Base-by-base conservation (phyloP, 2,113 vertebrate genomes). In the Meriones unguiculatus region DNA sequence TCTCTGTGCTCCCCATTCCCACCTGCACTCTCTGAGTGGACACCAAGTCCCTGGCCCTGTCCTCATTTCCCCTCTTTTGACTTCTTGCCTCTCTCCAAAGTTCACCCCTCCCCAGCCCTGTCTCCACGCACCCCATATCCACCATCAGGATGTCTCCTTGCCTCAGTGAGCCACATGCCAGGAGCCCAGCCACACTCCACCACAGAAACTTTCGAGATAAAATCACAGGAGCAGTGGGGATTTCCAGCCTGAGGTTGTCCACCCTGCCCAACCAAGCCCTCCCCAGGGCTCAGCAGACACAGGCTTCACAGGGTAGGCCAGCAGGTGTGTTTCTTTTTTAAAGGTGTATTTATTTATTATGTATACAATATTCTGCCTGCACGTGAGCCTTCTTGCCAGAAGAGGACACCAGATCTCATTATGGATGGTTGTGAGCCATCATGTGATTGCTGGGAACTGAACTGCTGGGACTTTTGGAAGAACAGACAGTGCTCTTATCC, bases 311-410 rank as follows among this genome's bases (percentile, higher is more conserved):
- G 0, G 57, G 91, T n/a, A 10, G 0, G 10, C 72, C 78, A 91
- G 76, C 94, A 95, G 89, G 91, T 91, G 87, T 82, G 84, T 35
- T 59, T 72, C 93, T 95, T 97, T 57, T 57, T 57, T 46, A 46
- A 46, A 46, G 46, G 46, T 46, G 46, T 46, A 46, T 46, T 46
- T 46, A 46, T 46, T 46, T 46, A 46, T 46, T 46, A 46, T 46
- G 46, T 46, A 46, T 46, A 46, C 5, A 46, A 46, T 46, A 5
- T 46, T 46, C 46, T 46, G 46, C 46, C 46, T 46, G 46, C 46
- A 46, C 46, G 46, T 46, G 46, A 46, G 46, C 46, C 46, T 46
- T 3, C 5, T 3, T 46, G 46, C 46, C 46, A 46, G 46, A 46
- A 46, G 46, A 46, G 46, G 46, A 5, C 46, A 46, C 46, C 46